Base-by-base conservation (phyloP, 2,888 invertebrate species). In the Mythimna albipuncta region DNA sequence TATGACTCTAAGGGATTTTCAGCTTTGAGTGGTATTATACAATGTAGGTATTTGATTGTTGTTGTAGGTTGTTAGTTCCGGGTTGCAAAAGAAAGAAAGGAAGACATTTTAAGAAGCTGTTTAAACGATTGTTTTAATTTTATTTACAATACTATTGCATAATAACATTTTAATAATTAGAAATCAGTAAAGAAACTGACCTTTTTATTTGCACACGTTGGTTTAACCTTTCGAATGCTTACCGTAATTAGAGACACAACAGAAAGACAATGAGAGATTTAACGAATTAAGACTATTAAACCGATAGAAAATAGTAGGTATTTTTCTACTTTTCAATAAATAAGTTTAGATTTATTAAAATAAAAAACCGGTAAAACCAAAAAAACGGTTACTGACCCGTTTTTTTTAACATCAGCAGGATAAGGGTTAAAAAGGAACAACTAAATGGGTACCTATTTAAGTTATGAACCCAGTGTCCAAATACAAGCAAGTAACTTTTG, bases 1-100 rank as follows among this genome's bases (percentile, higher is more conserved):
- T 77, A 62, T 77, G 77, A 69, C 57, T 57, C 55, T 63, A 65
- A 72, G 78, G 69, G 69, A 82, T 73, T 81, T 80, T 72, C 72
- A 63, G 59, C 50, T 19, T 61, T 72, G 19, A 59, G 10, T 21
- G 13, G 50, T 55, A 69, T 44, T 44, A 11, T 54, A 63, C 11
- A 61, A 35, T 64, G 16, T 19, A 47, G 16, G 52, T 44, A 65
- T 41, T 38, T 5, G 38, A 19, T 26, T 69, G 38, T 47, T 78
- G 32, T 32, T 64, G 10, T 41, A n/a, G 47, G 21, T 26, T 11
- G 59, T 52, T 57, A 69, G 84, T 83, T 79, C 81, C 81, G 82
- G 82, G 77, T 63, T 68, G 16, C 6, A 59, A 16, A 57, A 47
- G 32, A 16, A 57, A 47, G 32, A 3, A 57, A 77, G 9, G 19